phyloP scores from a whole-genome alignment of 2,797 vertebrate genomes.

The Lates japonicus region DNA sequence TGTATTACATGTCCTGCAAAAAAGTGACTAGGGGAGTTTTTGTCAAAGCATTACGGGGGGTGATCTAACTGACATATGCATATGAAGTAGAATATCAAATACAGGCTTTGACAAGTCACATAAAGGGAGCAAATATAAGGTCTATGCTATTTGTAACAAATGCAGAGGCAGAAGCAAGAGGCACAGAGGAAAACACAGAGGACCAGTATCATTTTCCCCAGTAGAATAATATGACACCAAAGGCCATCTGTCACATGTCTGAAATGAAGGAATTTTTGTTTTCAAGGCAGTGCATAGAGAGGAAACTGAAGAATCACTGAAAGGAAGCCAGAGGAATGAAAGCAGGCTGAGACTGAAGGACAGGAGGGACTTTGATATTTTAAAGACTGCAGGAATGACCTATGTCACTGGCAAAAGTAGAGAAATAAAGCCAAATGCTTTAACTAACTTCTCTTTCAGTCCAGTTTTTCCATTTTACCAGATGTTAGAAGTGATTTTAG shows the following conservation, averaged over 20 bases:
- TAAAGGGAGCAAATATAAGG: neutral
- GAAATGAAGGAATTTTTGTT: slow-evolving; percentile 12
- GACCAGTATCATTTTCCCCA: slow-evolving; percentile 3
- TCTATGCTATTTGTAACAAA: slow-evolving; percentile 8
- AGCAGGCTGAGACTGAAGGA: neutral
- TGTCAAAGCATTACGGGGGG: neutral
- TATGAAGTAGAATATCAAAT: slow-evolving; percentile 17
- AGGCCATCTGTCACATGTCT: slow-evolving; percentile 31
- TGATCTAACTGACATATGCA: slow-evolving; percentile 10
- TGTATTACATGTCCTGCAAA: slow-evolving; percentile 9
- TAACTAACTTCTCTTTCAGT: too few relatives aligned
- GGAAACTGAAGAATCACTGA: slow-evolving; percentile 13
- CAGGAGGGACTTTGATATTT: neutral
- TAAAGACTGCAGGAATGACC: neutral
- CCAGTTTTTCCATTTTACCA: too few relatives aligned
- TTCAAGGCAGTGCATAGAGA: neutral
- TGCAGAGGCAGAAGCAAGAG: slow-evolving; percentile 15
- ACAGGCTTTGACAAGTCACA: slow-evolving; percentile 1
- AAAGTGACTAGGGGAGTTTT: neutral
- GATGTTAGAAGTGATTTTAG: neutral
- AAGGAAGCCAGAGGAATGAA: neutral
- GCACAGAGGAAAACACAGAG: neutral
- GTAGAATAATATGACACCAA: slow-evolving; percentile 24
- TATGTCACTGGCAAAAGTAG: neutral
- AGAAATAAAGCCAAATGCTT: neutral